These are phyloP conservation scores for Nerophis ophidion DNA, from an alignment of 2,113 vertebrate genomes.

Conservation along the genomic window DNA sequence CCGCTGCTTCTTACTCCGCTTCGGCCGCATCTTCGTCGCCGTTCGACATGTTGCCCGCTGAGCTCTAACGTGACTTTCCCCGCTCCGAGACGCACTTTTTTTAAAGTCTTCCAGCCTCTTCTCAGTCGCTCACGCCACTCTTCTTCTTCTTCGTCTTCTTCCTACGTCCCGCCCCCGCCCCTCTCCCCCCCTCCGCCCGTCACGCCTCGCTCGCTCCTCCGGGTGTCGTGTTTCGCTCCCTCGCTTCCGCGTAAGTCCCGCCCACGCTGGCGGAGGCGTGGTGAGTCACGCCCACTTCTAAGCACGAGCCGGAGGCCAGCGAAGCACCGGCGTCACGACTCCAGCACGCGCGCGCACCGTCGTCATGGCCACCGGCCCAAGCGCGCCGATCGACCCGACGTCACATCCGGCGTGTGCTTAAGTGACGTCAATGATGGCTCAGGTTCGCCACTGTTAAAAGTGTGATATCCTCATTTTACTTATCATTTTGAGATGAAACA, in stretches of 20 bases:
- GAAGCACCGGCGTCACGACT: constrained; percentile 64
- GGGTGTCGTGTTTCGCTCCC: constrained; percentile 82
- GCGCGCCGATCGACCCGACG: constrained; percentile 49
- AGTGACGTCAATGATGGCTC: constrained; percentile 6
- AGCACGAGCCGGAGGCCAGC: constrained; percentile 50
- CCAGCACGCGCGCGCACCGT: constrained; percentile 59
- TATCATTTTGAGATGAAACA: no score
- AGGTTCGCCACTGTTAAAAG: neutral
- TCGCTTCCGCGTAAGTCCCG: constrained; percentile 66
- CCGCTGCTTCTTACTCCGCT: constrained; percentile 45
- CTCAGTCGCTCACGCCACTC: constrained; percentile 42
- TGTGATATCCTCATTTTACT: no score
- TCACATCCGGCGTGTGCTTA: constrained; percentile 55
- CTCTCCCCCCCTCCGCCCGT: constrained; percentile 60
- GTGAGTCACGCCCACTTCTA: constrained; percentile 69
- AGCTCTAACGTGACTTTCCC: constrained; percentile 34
- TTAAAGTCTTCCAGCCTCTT: constrained; percentile 56
- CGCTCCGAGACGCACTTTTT: constrained; percentile 51
- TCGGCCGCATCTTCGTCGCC: constrained; percentile 59
- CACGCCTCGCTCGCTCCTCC: constrained; percentile 53
- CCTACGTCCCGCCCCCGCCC: constrained; percentile 27
- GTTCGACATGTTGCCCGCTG: constrained; percentile 48
- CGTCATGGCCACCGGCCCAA: constrained; percentile 61
- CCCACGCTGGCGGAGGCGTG: constrained; percentile 60
- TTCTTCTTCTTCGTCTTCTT: constrained; percentile 26